Conservation (phyloP, 2,797 vertebrate genomes). For the Myotis findleyi region DNA sequence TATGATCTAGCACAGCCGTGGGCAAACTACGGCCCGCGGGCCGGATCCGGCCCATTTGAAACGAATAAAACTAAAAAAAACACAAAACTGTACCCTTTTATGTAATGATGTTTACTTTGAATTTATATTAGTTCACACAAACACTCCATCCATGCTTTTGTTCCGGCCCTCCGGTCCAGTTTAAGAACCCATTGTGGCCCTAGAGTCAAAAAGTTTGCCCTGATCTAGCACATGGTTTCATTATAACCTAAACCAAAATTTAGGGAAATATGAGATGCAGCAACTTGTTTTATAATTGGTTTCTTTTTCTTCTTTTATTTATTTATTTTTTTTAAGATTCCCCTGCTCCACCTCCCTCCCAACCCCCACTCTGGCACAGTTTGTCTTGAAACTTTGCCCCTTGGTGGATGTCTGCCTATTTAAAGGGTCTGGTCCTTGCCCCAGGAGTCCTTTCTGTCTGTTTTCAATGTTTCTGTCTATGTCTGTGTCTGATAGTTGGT, state of each 20-base stretch:
- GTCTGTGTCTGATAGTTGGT: not conserved
- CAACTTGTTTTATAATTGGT: not conserved
- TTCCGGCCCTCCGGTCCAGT: too few relatives aligned
- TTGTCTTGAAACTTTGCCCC: not conserved
- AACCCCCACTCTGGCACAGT: not conserved
- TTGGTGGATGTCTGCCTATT: not conserved
- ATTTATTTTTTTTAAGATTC: not conserved
- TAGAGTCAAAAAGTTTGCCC: too few relatives aligned
- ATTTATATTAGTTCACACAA: too few relatives aligned
- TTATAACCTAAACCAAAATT: constrained; percentile 28
- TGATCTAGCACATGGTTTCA: not conserved
- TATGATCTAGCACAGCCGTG: not conserved
- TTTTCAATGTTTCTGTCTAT: not conserved
- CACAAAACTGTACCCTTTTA: too few relatives aligned
- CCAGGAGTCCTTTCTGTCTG: not conserved
- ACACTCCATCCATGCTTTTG: too few relatives aligned
- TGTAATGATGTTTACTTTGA: too few relatives aligned
- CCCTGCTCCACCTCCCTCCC: too few relatives aligned
- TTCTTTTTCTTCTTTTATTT: not conserved
- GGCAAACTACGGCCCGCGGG: too few relatives aligned
- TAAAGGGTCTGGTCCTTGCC: not conserved
- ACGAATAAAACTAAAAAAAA: too few relatives aligned
- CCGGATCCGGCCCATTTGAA: too few relatives aligned
- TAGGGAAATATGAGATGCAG: not conserved
- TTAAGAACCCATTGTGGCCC: too few relatives aligned